These are phyloP conservation scores for Potamilus streckersoni DNA, from an alignment of 1,140 invertebrate genomes.

Conservation along the genomic window DNA sequence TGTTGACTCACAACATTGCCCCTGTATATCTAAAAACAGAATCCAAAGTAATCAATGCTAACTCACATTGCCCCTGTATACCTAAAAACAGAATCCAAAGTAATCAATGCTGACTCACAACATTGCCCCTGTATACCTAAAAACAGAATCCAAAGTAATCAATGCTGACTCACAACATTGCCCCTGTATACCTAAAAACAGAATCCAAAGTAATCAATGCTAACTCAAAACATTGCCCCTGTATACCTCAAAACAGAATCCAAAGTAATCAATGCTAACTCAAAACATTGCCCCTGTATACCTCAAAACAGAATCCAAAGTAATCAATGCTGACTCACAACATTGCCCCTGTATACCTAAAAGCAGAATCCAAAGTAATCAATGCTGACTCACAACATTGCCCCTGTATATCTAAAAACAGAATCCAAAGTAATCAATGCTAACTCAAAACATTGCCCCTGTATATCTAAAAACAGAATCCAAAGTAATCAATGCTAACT, in stretches of 20 bases:
- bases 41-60: neutral
- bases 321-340: conserved; percentile 16
- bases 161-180: conserved; percentile 18
- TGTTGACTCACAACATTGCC: conserved; percentile 23
- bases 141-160: neutral
- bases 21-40: neutral
- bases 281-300: conserved; percentile 25
- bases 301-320: too few species aligned
- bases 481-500: neutral
- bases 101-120: conserved; percentile 16
- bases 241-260: too few species aligned
- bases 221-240: conserved; percentile 25
- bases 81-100: too few species aligned
- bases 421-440: neutral
- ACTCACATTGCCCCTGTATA: conserved; percentile 24
- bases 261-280: neutral
- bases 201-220: neutral
- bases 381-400: conserved; percentile 18
- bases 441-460: conserved; percentile 25
- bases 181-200: conserved; percentile 3
- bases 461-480: too few species aligned
- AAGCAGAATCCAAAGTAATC: neutral
- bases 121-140: conserved; percentile 10
- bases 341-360: conserved; percentile 10
- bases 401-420: conserved; percentile 3